Base-by-base conservation (phyloP, 2,797 vertebrate species). In the Rhyacichthys aspro region DNA sequence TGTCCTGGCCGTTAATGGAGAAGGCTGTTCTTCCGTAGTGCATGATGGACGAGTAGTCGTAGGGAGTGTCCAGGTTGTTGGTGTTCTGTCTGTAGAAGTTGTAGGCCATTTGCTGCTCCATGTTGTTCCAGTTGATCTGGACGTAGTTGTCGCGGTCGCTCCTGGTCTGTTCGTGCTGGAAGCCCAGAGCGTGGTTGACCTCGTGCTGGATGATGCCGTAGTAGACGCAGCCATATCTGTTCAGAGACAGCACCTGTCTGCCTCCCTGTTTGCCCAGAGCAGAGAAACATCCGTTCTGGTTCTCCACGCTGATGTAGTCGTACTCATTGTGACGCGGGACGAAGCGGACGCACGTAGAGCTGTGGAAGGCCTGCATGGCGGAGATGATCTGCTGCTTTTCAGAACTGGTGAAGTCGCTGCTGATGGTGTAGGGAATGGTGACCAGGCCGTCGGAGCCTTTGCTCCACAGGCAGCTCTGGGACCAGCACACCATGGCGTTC, bases 221-320 rank as follows among this genome's bases (percentile, higher is more conserved):
- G 56, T 74, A 69, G 41, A 89, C 1, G 70, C 92, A 93, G 39
- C 89, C 84, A 55, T 8, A 59, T 38, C 56, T 90, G 79, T 77
- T 80, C 63, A 93, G 74, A 62, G 91, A 93, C 1, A 93, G 65
- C 11, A 72, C 81, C 79, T 92, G 92, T n/a, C 43, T 56, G 17
- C 88, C 88, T 74, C 90, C 86, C n/a, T n/a, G n/a, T 4, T 82
- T 91, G 28, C 91, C 93, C 41, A 92, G 55, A 71, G 53, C 0
- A 0, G 91, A 92, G 83, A 28, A 28, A 79, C 92, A 87, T 28
- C 78, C 82, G 0, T 0, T 15, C 42, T 0, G 10, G 66, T 36
- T 83, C 71, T 70, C 63, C 0, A 83, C 41, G 61, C 65, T 79
- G 65, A 85, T 36, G 64, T 63, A 81, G 78, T 79, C 70, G 0